Evolutionary conservation across 1,140 invertebrate genomes (phyloP), one percentile per base, ranked within the genome.

Genomic region (Drosophila miranda): DNA sequence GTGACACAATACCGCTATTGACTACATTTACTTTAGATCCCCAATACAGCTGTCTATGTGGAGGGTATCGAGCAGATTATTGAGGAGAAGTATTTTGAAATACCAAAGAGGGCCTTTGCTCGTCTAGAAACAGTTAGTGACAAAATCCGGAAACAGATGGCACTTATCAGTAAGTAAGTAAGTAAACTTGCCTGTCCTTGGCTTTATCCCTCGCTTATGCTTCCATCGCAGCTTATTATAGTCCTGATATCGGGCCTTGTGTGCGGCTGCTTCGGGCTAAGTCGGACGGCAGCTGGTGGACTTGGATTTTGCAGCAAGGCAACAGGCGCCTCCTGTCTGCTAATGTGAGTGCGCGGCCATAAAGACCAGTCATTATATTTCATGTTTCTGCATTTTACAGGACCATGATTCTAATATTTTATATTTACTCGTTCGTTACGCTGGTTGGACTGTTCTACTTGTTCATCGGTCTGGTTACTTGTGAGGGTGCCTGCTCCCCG

Each of bases 261-360:
- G 62, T 98, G 95, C 91, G 97, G 97, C 46, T 95, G 96, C 73
- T 97, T 96, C 91, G 97, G 97, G 23, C 96, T 96, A 91, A 92
- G 96, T 71, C 96, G 96, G 2, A 95, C 96, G 89, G 93, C 52
- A 96, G 95, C 88, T 95, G 94, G 42, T 95, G 96, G 57, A 94
- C 95, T 83, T 97, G 95, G 30, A 9, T 34, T 34, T 86, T 96
- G 95, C 89, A 97, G 97, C 90, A 97, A 96, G 92, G 95, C 95
- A 56, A 93, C 95, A 8, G 97, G 96, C 21, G 94, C 96, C 42
- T 92, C 94, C 30, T 96, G 96, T 80, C 92, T 98, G 6, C 94
- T 97, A 91, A 93, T 95, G 96, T 97, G 92, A 93, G 94, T 30
- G 23, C 3, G 23, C 23, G 23, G 3, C 0, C 0, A 16, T 16